These are phyloP conservation scores for Tragelaphus oryx DNA, from an alignment of 2,797 vertebrate species.

Conservation along the genomic window DNA sequence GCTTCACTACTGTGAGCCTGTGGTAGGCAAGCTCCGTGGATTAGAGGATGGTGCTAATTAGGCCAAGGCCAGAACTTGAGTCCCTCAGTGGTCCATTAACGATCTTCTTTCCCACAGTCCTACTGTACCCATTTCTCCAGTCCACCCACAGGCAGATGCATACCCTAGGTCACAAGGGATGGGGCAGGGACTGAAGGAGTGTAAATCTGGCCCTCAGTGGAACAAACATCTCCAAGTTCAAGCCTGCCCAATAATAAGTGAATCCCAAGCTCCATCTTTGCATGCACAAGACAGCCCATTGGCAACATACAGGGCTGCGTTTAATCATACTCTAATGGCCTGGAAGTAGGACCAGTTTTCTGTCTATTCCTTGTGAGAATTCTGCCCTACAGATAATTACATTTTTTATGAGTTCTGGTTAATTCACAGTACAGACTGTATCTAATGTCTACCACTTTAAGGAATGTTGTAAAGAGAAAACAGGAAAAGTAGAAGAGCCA, in stretches of 20 bases:
- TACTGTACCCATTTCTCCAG: neutral
- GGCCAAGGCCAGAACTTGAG: neutral
- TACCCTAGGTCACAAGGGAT: neutral
- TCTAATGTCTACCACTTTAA: neutral
- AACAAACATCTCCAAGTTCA: neutral
- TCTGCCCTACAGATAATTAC: neutral
- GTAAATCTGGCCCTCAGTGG: neutral
- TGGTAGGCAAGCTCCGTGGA: neutral
- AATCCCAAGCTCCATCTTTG: neutral
- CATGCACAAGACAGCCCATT: neutral
- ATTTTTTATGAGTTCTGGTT: neutral
- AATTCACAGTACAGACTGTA: neutral
- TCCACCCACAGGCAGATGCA: neutral
- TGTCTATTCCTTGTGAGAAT: neutral
- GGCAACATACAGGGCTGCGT: neutral
- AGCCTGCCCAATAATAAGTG: neutral
- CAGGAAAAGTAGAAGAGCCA: neutral
- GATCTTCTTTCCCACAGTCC: neutral
- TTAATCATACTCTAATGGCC: neutral
- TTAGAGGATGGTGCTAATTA: slow-evolving; percentile 20
- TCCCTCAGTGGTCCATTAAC: slow-evolving; percentile 23
- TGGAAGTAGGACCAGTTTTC: neutral
- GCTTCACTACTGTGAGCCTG: neutral
- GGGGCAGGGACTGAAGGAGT: neutral
- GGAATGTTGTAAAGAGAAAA: neutral